Conservation (phyloP, 2,888 invertebrate species). For the Sphecodes monilicornis region DNA sequence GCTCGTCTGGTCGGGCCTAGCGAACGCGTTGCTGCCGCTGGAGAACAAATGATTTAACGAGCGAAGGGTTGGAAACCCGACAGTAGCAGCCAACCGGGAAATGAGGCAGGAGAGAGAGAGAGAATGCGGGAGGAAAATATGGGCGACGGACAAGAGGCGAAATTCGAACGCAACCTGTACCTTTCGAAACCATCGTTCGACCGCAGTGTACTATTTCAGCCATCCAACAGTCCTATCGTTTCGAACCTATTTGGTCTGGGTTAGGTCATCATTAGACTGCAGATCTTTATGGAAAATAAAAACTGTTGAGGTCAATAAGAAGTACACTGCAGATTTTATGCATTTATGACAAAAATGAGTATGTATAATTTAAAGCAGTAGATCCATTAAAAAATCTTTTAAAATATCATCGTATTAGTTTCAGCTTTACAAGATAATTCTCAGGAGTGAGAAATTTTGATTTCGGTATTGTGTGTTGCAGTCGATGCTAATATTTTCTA, state of each 20-base stretch:
- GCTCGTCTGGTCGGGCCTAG: constrained; percentile 35
- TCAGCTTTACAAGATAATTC: too few relatives aligned
- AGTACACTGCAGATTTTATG: too few relatives aligned
- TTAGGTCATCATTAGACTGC: too few relatives aligned
- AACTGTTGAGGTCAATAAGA: too few relatives aligned
- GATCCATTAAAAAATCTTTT: too few relatives aligned
- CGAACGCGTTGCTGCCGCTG: constrained; percentile 63
- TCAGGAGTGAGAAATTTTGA: too few relatives aligned
- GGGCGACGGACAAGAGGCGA: constrained; percentile 49
- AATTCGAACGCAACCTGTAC: constrained; percentile 40
- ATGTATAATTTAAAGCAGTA: too few relatives aligned
- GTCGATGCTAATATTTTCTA: too few relatives aligned
- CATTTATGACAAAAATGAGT: too few relatives aligned
- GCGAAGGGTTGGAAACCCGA: constrained; percentile 76
- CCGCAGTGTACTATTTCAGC: constrained; percentile 18
- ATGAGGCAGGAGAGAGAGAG: constrained; percentile 59
- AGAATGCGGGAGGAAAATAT: constrained; percentile 48
- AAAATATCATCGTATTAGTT: too few relatives aligned
- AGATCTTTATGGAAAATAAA: too few relatives aligned
- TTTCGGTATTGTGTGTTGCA: too few relatives aligned
- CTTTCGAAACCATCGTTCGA: constrained; percentile 40
- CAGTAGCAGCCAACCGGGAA: constrained; percentile 77
- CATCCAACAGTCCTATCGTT: background rate
- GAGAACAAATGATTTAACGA: constrained; percentile 81
- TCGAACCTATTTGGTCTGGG: background rate